Conservation (phyloP, 2,113 vertebrate species). For the Bettongia penicillata region DNA sequence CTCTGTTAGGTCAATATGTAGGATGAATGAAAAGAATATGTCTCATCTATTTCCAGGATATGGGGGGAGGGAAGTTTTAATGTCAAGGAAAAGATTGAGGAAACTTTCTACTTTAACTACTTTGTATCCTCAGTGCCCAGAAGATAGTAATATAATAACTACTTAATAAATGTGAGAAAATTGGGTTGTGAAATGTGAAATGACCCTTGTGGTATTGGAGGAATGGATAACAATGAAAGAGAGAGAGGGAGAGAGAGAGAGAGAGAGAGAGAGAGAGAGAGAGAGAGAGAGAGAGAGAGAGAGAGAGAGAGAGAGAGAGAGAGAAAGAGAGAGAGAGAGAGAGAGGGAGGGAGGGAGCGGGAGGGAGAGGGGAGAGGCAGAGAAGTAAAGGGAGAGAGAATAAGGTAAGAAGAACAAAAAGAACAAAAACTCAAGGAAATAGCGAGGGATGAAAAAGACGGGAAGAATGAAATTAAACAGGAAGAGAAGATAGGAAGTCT, state of each 20-base stretch:
- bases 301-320: too few species aligned
- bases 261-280: background rate
- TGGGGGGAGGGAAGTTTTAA: background rate
- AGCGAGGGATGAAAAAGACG: background rate
- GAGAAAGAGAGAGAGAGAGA: too few species aligned
- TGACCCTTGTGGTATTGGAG: background rate
- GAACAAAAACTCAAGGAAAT: background rate
- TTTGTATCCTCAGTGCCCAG: background rate
- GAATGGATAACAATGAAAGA: background rate
- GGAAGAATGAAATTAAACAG: background rate
- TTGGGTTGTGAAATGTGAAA: background rate
- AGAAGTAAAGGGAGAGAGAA: background rate
- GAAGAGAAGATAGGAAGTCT: background rate
- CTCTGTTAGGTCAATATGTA: background rate
- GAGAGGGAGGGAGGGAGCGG: too few species aligned
- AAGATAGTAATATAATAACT: background rate
- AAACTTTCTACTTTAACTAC: background rate
- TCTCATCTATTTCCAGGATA: background rate
- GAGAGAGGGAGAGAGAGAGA: background rate
- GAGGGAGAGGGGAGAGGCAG: background rate
- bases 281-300: background rate
- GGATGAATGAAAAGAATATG: background rate
- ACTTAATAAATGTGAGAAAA: background rate
- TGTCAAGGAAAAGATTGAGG: background rate
- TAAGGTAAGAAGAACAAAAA: background rate